Percentiles rank a stretch among this genome's conserved stretches.
Conservation (phyloP, 2,113 vertebrate genomes). For the Pleuronectes platessa region DNA sequence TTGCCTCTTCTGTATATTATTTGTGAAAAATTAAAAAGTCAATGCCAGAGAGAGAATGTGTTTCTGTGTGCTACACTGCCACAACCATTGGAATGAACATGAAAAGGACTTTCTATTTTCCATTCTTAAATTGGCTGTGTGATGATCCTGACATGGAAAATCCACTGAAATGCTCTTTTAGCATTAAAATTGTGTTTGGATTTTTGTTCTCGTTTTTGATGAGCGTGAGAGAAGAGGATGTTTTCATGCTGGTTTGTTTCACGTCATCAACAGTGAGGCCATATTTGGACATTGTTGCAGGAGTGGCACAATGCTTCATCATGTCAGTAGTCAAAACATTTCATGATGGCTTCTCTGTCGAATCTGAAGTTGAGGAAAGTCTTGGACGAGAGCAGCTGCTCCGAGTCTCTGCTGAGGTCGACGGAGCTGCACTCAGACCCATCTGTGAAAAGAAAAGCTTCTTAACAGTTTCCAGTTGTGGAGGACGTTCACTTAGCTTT, state of each 20-base stretch:
- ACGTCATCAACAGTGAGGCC: not conserved
- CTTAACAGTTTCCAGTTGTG: not conserved
- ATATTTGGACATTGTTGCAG: constrained; percentile 72
- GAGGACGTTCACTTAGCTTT: not conserved
- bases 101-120: no score
- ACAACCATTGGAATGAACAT: no score
- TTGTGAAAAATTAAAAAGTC: not conserved
- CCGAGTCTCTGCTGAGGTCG: constrained; percentile 79
- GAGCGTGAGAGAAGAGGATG: not conserved
- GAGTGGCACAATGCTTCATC: constrained; percentile 6
- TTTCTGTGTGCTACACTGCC: no score
- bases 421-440: constrained; percentile 74
- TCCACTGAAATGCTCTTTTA: not conserved
- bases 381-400: constrained; percentile 86
- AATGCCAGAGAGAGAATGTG: not conserved
- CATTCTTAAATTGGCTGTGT: no score
- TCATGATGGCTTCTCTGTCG: constrained; percentile 95
- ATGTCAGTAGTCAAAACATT: constrained; percentile 91
- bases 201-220: no score
- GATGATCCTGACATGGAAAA: not conserved
- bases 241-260: not conserved
- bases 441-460: constrained; percentile 58
- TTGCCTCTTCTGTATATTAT: not conserved
- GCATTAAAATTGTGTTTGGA: not conserved
- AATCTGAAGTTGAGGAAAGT: constrained; percentile 95